phyloP scores from a whole-genome alignment of 2,797 vertebrate species.

The Poeciliopsis presidionis region DNA sequence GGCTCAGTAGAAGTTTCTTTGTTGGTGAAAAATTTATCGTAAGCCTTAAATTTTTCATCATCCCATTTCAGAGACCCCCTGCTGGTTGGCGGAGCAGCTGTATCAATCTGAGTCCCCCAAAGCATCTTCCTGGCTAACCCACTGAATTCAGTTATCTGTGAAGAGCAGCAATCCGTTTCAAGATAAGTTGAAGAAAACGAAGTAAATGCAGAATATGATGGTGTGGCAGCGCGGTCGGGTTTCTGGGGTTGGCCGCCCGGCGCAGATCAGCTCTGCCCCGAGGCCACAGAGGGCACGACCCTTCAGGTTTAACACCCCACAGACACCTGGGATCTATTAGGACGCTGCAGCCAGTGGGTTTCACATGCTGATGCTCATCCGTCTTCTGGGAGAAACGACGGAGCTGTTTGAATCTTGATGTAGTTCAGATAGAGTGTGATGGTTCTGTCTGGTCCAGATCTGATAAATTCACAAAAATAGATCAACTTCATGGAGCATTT shows the following conservation, averaged over 20 bases:
- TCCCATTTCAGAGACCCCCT: conserved; percentile 74
- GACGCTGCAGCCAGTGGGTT: conserved; percentile 37
- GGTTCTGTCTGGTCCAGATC: no score
- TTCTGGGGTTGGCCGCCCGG: conserved; percentile 59
- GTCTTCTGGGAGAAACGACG: conserved; percentile 55
- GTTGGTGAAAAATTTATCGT: conserved; percentile 78
- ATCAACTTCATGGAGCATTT: no score
- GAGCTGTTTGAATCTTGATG: conserved; percentile 68
- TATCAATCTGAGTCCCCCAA: conserved; percentile 66
- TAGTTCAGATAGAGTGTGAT: no score
- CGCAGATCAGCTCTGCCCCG: conserved; percentile 50
- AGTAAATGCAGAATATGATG: conserved; percentile 67
- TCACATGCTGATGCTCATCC: conserved; percentile 59
- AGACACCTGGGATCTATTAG: conserved; percentile 76
- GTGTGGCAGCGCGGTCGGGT: conserved; percentile 54
- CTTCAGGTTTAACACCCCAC: conserved; percentile 74
- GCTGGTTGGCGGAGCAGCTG: conserved; percentile 64
- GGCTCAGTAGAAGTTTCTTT: conserved; percentile 56
- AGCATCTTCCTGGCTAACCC: conserved; percentile 50
- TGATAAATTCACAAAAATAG: no score
- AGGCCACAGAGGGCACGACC: conserved; percentile 64
- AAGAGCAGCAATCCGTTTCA: conserved; percentile 32
- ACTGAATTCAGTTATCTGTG: conserved; percentile 22
- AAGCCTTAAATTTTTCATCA: conserved; percentile 76
- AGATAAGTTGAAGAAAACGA: conserved; percentile 32